phyloP scores from a whole-genome alignment of 23 tunicate species.

The Diplosoma virens region DNA sequence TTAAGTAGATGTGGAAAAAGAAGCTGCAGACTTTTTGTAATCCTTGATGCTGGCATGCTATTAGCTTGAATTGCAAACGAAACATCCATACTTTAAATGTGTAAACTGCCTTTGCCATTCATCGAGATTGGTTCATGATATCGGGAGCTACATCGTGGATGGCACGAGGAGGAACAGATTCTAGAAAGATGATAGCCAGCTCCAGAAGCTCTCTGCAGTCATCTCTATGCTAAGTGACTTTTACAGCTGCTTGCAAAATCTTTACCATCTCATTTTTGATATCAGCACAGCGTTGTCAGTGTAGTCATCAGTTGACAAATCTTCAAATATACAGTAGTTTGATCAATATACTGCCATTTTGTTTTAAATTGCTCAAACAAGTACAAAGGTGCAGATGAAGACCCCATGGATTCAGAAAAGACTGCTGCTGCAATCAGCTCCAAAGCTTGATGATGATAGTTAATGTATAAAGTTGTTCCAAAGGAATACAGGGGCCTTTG shows the following conservation, averaged over 20 bases:
- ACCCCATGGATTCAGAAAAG: slow-evolving; percentile 23
- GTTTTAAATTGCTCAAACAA: slow-evolving; percentile 19
- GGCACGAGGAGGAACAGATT: background rate
- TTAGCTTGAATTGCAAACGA: background rate
- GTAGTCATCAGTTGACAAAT: slow-evolving; percentile 28
- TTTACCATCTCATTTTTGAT: slow-evolving; percentile 5
- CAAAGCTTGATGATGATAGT: slow-evolving; percentile 10
- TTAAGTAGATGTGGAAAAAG: background rate
- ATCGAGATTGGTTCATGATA: background rate
- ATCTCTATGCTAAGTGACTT: slow-evolving; percentile 8
- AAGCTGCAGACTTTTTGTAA: background rate
- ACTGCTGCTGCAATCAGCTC: slow-evolving; percentile 24
- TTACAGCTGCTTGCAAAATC: background rate
- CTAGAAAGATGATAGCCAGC: slow-evolving; percentile 1
- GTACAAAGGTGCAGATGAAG: slow-evolving; percentile 14
- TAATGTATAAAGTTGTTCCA: slow-evolving; percentile 14
- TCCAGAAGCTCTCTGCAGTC: slow-evolving; percentile 8
- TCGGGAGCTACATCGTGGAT: slow-evolving; percentile 3
- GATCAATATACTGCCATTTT: slow-evolving; percentile 18
- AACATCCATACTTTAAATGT: slow-evolving; percentile 3
- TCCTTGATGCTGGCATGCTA: slow-evolving; percentile 4
- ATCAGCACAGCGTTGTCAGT: background rate
- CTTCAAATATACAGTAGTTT: slow-evolving; percentile 8
- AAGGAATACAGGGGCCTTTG: background rate
- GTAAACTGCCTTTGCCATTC: slow-evolving; percentile 9